Evolutionary conservation across 1,140 invertebrate genomes (phyloP), one percentile per base, ranked within the genome.

Genomic region (Drosophila rufa): DNA sequence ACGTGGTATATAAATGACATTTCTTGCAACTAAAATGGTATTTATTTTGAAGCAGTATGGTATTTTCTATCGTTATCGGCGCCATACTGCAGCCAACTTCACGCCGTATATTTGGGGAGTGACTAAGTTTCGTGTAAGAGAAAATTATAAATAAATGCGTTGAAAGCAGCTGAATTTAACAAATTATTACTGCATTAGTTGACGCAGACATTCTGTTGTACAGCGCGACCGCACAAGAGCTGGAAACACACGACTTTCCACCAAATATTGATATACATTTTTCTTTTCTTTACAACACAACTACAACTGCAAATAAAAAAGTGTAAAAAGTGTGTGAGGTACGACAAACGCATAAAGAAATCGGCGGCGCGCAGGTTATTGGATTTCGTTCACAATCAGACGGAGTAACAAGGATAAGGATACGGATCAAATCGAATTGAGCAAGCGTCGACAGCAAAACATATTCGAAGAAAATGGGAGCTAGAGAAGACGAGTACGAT

Each of bases 401-500:
- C 58, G 67, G 62, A 73, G 40, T 25, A 56, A 56, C 36, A 4
- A 51, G 38, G 62, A 67, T 42, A 51, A 69, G 67, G 67, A 66
- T 43, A 46, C 56, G 45, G 25, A 59, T 40, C 57, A 19, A 56
- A 56, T 36, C 40, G n/a, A 60, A 43, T 62, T 50, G 48, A 76
- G 66, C 71, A 61, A 83, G 66, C 73, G 80, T 43, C 48, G 75
- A 53, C 48, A 73, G 68, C 40, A 73, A 73, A 73, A 73, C 70
- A 75, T 75, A 75, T 33, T 36, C 27, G 40, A 43, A 42, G 36
- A 95, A 95, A 94, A 98, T 98, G 97, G 97, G 97, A 94, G 97
- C 97, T 94, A 97, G 98, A 95, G 98, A 99, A 95, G 98, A 99
- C 94, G 99, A 99, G 95, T 99, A 99, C 94, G 99, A 99, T 95